Base-by-base conservation (phyloP, 1,140 invertebrate species). In the Copidosoma floridanum region DNA sequence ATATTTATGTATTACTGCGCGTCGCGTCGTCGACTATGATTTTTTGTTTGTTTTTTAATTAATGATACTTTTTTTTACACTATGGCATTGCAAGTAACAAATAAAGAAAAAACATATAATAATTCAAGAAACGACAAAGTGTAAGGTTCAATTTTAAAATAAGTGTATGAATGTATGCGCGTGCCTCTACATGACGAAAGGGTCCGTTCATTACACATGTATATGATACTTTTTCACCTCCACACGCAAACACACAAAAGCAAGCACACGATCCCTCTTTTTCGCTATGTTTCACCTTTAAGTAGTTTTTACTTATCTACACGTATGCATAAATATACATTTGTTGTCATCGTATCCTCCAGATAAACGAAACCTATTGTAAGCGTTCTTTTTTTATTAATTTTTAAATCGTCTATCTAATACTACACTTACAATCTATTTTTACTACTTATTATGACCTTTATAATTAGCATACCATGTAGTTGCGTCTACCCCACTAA, bases 231-330 rank as follows among this genome's bases (percentile, higher is more conserved):
- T n/a, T n/a, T 5, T 41, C 58, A 51, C 12, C n/a, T 54, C 24
- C 50, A 59, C 23, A n/a, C n/a, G n/a, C n/a, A n/a, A n/a, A n/a
- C n/a, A n/a, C n/a, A n/a, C n/a, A n/a, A n/a, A n/a, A n/a, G n/a
- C n/a, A n/a, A n/a, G n/a, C n/a, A n/a, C 29, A 54, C 24, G 29
- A 53, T 54, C 29, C 58, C 51, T 47, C n/a, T 60, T 54, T 54
- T 43, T 54, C 51, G 51, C 58, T 60, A 52, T 59, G 40, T 60
- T 60, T 54, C 58, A 43, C 55, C 35, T n/a, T n/a, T n/a, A 63
- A 56, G 48, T 64, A 64, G 57, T 44, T 64, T 58, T 64, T 64
- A 5, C n/a, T n/a, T n/a, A n/a, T n/a, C n/a, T n/a, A n/a, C n/a
- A n/a, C n/a, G n/a, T n/a, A n/a, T n/a, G n/a, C n/a, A n/a, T n/a